Conservation (phyloP, 2,888 invertebrate genomes). For the Azorinus chamasolen region DNA sequence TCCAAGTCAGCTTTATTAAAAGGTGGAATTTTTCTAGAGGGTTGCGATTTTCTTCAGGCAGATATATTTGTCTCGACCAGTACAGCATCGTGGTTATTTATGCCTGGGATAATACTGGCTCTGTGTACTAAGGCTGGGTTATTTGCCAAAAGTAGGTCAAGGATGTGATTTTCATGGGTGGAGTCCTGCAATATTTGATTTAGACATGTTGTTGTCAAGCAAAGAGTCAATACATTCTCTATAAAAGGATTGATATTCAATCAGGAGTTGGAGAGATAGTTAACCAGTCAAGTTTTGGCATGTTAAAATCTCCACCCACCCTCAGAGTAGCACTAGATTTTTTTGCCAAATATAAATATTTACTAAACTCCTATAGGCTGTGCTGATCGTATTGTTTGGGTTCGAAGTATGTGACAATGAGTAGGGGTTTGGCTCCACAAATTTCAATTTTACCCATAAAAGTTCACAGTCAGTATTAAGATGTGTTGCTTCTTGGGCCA, state of each 20-base stretch:
- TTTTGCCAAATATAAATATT: slow-evolving; percentile 5
- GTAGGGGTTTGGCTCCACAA: background rate
- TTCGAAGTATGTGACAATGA: slow-evolving; percentile 12
- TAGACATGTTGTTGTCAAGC: slow-evolving; percentile 20
- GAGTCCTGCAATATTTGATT: slow-evolving; percentile 12
- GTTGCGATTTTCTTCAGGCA: slow-evolving; percentile 18
- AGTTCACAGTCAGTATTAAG: slow-evolving; percentile 12
- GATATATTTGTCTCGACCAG: slow-evolving; percentile 20
- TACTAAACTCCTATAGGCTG: slow-evolving; percentile 17
- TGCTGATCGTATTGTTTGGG: slow-evolving; percentile 6
- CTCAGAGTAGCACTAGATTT: slow-evolving; percentile 12
- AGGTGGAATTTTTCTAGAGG: background rate
- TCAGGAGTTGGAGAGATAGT: slow-evolving; percentile 10
- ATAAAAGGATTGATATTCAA: slow-evolving; percentile 17
- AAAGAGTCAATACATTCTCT: slow-evolving; percentile 9
- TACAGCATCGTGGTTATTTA: slow-evolving; percentile 33
- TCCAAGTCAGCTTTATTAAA: background rate
- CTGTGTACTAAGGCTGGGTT: slow-evolving; percentile 26
- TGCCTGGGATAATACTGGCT: slow-evolving; percentile 26
- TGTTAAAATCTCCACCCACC: slow-evolving; percentile 28
- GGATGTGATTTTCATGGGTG: slow-evolving; percentile 19
- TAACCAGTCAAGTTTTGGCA: slow-evolving; percentile 21
- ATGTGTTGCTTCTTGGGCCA: slow-evolving; percentile 16
- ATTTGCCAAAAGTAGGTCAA: slow-evolving; percentile 32
- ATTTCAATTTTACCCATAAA: slow-evolving; percentile 14